Conservation (phyloP, 1,140 invertebrate species). For the Euura lappo region DNA sequence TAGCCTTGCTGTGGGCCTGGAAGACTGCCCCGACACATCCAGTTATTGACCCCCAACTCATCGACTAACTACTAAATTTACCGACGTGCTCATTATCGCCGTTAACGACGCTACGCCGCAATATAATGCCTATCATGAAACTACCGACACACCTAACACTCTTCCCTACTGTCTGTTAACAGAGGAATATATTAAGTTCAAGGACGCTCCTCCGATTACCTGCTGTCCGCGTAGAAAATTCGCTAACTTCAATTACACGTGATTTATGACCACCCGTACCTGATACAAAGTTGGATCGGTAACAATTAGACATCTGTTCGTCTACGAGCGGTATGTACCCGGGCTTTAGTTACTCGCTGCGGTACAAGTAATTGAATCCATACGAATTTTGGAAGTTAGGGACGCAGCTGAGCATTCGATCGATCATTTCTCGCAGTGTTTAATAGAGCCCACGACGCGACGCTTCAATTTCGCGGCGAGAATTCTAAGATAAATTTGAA, state of each 20-base stretch:
- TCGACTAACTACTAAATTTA: slow-evolving; percentile 41
- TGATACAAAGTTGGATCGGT: not conserved
- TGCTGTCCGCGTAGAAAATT: not conserved
- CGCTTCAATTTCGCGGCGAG: no score
- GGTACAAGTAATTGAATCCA: not conserved
- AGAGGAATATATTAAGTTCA: not conserved
- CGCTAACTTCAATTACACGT: no score
- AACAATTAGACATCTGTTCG: not conserved
- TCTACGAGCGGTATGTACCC: not conserved
- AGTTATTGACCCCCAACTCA: not conserved
- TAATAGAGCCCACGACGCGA: no score
- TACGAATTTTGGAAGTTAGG: not conserved
- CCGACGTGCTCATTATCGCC: slow-evolving; percentile 39
- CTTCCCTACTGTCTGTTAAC: not conserved
- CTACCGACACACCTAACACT: not conserved
- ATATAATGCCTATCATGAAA: not conserved
- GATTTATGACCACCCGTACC: not conserved
- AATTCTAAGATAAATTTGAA: no score
- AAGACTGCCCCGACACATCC: not conserved
- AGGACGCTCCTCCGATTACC: not conserved
- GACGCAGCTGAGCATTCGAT: not conserved
- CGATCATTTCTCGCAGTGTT: no score
- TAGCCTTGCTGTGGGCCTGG: slow-evolving; percentile 17
- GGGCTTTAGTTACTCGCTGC: not conserved
- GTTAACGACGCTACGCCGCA: slow-evolving; percentile 24